Evolutionary conservation across 2,888 invertebrate species (phyloP).

Genomic region (Petrolisthes manimaculis): DNA sequence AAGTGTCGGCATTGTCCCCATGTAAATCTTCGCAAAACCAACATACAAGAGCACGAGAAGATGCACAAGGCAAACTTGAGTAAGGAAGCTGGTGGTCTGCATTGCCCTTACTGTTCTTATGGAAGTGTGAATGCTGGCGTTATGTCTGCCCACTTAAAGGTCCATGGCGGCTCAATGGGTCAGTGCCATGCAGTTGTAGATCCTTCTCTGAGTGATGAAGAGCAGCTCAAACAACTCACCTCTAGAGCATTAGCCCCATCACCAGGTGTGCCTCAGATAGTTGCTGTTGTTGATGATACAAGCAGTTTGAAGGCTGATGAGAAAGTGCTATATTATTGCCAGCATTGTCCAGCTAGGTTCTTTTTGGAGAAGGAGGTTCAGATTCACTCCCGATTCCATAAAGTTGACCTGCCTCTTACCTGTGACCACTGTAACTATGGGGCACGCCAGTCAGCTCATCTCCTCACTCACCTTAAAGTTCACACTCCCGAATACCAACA

Average conservation of each 20-base stretch:
- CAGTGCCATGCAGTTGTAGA: conserved; percentile 81
- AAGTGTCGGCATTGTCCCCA: conserved; percentile 88
- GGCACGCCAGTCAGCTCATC: conserved; percentile 78
- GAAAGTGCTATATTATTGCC: conserved; percentile 77
- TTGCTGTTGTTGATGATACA: not conserved
- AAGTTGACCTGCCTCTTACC: conserved; percentile 74
- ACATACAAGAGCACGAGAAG: conserved; percentile 86
- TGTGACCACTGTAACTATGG: conserved; percentile 85
- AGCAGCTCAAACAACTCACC: conserved; percentile 74
- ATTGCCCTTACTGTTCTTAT: conserved; percentile 85
- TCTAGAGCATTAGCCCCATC: conserved; percentile 27
- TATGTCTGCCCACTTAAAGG: conserved; percentile 77
- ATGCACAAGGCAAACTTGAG: conserved; percentile 76
- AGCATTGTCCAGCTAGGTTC: conserved; percentile 86
- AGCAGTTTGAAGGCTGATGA: conserved; percentile 49
- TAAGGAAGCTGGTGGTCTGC: conserved; percentile 69
- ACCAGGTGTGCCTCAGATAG: not conserved
- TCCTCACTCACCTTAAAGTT: conserved; percentile 79
- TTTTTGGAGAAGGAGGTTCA: conserved; percentile 81
- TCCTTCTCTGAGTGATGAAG: conserved; percentile 77
- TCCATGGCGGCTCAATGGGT: conserved; percentile 80
- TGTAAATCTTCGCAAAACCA: conserved; percentile 83
- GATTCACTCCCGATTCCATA: conserved; percentile 81
- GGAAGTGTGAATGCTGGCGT: conserved; percentile 81
- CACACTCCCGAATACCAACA: conserved; percentile 83